These are phyloP conservation scores for Empidonax alnorum DNA, from an alignment of 2,113 vertebrate species.

Conservation along the genomic window DNA sequence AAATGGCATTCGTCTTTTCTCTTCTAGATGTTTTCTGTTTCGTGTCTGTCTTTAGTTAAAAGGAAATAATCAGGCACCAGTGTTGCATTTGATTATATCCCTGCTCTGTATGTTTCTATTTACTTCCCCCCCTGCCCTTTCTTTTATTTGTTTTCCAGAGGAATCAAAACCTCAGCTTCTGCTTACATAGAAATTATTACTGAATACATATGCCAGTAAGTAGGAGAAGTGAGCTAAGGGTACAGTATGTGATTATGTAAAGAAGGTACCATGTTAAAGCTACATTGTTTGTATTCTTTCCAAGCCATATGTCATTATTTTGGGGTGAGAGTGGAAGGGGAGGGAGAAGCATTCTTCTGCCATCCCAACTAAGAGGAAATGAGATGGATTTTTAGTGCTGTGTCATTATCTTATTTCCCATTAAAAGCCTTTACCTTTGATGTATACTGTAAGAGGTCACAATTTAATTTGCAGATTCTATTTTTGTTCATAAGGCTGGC, in stretches of 20 bases:
- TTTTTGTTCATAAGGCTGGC: background rate
- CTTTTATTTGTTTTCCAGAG: background rate
- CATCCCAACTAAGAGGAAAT: background rate
- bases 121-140: background rate
- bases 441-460: background rate
- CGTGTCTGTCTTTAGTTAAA: background rate
- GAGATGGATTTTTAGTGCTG: slow-evolving; percentile 5
- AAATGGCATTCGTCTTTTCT: background rate
- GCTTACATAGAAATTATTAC: background rate
- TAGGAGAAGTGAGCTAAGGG: background rate
- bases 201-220: background rate
- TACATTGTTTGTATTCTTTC: background rate
- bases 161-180: background rate
- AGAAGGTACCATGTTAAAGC: background rate
- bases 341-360: background rate
- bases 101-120: background rate
- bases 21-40: slow-evolving; percentile 12
- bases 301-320: slow-evolving; percentile 12
- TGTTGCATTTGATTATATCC: background rate
- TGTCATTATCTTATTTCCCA: background rate
- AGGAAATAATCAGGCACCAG: background rate
- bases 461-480: slow-evolving; percentile 24
- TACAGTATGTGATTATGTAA: background rate
- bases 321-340: background rate
- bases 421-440: slow-evolving; percentile 28